Conservation (phyloP, 2,888 invertebrate species). For the Beris chalybata region DNA sequence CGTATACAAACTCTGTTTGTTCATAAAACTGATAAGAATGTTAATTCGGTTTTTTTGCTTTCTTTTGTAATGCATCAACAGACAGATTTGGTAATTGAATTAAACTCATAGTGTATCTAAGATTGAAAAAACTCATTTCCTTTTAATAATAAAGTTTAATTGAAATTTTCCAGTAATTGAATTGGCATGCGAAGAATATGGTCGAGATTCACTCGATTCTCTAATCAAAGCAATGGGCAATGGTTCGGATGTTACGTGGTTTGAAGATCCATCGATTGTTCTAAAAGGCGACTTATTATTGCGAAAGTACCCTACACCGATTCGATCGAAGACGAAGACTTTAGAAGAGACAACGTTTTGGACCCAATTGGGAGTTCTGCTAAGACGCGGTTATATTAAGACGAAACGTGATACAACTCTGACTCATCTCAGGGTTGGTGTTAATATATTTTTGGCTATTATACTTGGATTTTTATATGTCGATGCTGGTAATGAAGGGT, state of each 20-base stretch:
- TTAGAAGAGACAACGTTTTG: slow-evolving; percentile 70
- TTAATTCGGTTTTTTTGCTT: no score
- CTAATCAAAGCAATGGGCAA: slow-evolving; percentile 71
- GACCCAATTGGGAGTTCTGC: slow-evolving; percentile 72
- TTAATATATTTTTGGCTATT: slow-evolving; percentile 73
- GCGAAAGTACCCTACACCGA: slow-evolving; percentile 60
- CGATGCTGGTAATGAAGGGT: slow-evolving; percentile 73
- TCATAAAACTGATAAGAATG: no score
- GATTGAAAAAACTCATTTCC: no score
- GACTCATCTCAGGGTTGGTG: slow-evolving; percentile 71
- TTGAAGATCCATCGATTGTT: slow-evolving; percentile 62
- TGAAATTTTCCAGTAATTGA: slow-evolving; percentile 76
- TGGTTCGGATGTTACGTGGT: slow-evolving; percentile 70
- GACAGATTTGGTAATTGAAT: no score
- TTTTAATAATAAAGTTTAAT: no score
- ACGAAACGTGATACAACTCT: slow-evolving; percentile 76
- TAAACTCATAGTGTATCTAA: no score
- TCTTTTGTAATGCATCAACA: no score
- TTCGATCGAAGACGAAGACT: slow-evolving; percentile 56
- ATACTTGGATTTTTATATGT: slow-evolving; percentile 78
- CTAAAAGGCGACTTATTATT: slow-evolving; percentile 63
- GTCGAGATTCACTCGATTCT: slow-evolving; percentile 71
- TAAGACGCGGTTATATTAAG: slow-evolving; percentile 73
- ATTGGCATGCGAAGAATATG: slow-evolving; percentile 89
- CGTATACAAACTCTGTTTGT: no score